Evolutionary conservation across 2,113 vertebrate genomes (phyloP), one percentile per base, ranked within the genome.

Genomic region (Gobio gobio): DNA sequence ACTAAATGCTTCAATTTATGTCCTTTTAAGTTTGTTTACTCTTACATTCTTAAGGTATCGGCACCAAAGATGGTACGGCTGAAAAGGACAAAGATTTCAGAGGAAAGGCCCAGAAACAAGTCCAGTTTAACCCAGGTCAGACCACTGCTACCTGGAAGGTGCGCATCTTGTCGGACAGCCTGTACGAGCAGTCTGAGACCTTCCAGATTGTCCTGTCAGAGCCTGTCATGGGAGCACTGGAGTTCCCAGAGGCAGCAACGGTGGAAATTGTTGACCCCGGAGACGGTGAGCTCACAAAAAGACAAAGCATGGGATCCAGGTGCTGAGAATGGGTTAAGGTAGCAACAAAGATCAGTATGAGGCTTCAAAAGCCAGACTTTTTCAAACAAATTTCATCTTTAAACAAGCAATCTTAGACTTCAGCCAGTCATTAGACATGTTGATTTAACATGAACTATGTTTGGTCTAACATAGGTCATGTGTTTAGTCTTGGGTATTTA

Each of bases 61-160:
- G 95, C 87, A 98, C 98, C 13, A 95, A 88, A 87, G 98, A 98
- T 58, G 97, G 96, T 49, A 96, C 95, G 0, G 98, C 98, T 43
- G 90, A 92, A 84, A 97, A 94, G 89, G 97, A 98, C 89, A 96
- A 95, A 90, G 98, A 99, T 88, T 99, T 99, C 90, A 94, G 94
- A 84, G 97, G 97, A 16, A 99, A 98, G 90, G 94, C 96, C 5
- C 98, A 99, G 90, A 97, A 95, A 78, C 98, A 99, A 87, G 97
- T 99, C 84, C 98, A 99, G 91, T 99, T 99, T 91, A 99, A 98
- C 91, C 97, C 98, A 0, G 97, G 98, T 66, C 98, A 99, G 91
- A 97, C 93, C 72, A 93, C 93, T 26, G 97, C 97, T 87, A 95
- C 93, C 0, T 99, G 98, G 98, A 92, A 94, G 86, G 97, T 99